Evolutionary conservation across 1,140 invertebrate species (phyloP), one percentile per base, ranked within the genome.

Genomic region (Tachypleus tridentatus): DNA sequence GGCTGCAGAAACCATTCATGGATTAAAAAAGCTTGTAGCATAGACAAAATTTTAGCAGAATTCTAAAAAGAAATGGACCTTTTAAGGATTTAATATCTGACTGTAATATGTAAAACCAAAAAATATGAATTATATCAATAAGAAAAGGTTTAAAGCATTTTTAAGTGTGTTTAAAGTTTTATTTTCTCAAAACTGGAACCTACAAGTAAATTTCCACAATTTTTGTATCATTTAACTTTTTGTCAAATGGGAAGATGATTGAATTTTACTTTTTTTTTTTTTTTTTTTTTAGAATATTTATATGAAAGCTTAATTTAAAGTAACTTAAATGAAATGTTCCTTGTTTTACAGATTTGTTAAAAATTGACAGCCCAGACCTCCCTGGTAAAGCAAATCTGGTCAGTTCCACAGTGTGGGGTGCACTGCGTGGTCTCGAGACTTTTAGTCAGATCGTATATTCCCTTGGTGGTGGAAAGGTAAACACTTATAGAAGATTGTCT

Each of bases 381-480:
- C 73, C 73, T 5, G 67, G 69, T 48, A 51, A 71, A 69, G 74
- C 66, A 67, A 72, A 68, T 67, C 70, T 77, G 69, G 73, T 63
- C 71, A 77, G 72, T 72, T 60, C 67, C 5, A 73, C 69, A 7
- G 79, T 90, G 65, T 93, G 89, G 89, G 89, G 89, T 9, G 80
- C 85, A 58, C 72, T 93, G 29, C 76, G 86, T 70, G 89, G 88
- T 0, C 74, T 91, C 53, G 88, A 93, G 77, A 87, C 87, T 3
- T 88, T 90, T 73, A 82, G 83, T 2, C 89, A 93, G 70, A 73
- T 88, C 1, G 74, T 87, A 4, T 80, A 82, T 67, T 62, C 80
- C 1, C 72, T 76, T 50, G 75, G 78, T 3, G 74, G 79, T 65
- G 74, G 76, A 49, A 65, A 74, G 58, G 80, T 82, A 62, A 72